Percentiles rank a stretch among this genome's conserved stretches.
These are phyloP conservation scores for Gavia stellata DNA, from an alignment of 2,113 vertebrate species.

Conservation along the genomic window DNA sequence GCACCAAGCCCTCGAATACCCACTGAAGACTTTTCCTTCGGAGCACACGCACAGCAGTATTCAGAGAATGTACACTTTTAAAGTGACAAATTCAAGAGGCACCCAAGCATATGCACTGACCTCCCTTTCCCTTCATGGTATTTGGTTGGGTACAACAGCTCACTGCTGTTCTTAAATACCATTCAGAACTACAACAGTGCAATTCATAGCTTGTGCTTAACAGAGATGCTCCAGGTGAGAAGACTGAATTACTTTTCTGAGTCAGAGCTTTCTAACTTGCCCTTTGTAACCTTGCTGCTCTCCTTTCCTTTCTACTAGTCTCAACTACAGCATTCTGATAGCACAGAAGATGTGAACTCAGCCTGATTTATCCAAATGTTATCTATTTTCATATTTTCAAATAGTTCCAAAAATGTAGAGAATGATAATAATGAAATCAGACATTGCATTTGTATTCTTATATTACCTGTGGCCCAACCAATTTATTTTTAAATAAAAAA, in stretches of 20 bases:
- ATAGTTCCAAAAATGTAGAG: neutral
- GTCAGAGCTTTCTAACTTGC: neutral
- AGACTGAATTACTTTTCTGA: neutral
- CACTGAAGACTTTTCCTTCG: neutral
- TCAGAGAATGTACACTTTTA: neutral
- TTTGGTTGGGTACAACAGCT: neutral
- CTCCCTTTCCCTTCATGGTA: slow-evolving; percentile 26
- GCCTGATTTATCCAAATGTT: neutral
- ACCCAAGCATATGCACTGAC: neutral
- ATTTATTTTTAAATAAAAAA: neutral
- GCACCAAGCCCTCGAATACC: neutral
- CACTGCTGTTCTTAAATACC: neutral
- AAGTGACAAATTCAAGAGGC: slow-evolving; percentile 16
- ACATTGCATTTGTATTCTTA: neutral
- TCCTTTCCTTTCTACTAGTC: neutral
- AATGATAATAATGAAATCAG: neutral
- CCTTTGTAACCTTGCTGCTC: neutral
- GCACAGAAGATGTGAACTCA: neutral
- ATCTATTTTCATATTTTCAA: neutral
- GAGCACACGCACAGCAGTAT: neutral
- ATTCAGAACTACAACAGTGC: neutral
- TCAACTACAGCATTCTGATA: neutral
- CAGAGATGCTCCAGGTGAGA: neutral
- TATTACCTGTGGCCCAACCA: neutral
- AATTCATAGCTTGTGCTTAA: neutral